Percentiles rank a stretch among this genome's conserved stretches.
phyloP scores from a whole-genome alignment of 2,888 invertebrate genomes.

The Abscondita cerata region DNA sequence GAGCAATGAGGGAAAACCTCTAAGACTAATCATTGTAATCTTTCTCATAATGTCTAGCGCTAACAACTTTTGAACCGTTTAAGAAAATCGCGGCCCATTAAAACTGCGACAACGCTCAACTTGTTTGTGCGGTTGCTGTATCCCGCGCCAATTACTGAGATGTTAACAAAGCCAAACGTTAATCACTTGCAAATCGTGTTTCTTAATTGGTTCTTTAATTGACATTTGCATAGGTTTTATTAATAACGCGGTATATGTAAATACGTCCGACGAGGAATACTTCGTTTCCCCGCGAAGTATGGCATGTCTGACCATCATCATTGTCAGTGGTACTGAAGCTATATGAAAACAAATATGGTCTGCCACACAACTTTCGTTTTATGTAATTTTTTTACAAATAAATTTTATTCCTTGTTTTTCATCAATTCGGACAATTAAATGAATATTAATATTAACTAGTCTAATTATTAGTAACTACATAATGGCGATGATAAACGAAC shows the following conservation, averaged over 20 bases:
- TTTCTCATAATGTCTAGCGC: conserved; percentile 58
- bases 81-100: conserved; percentile 60
- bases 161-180: conserved; percentile 56
- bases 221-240: conserved; percentile 51
- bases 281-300: too few relatives aligned
- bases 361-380: too few relatives aligned
- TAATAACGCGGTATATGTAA: conserved; percentile 34
- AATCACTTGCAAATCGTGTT: conserved; percentile 54
- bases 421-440: too few relatives aligned
- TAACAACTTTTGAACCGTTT: conserved; percentile 60
- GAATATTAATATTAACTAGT: too few relatives aligned
- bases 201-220: conserved; percentile 58
- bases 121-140: conserved; percentile 50
- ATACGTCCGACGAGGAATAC: too few relatives aligned
- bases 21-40: conserved; percentile 59
- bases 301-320: too few relatives aligned
- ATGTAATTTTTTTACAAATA: too few relatives aligned
- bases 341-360: too few relatives aligned
- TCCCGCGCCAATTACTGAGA: conserved; percentile 48
- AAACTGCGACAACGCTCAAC: conserved; percentile 55
- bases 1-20: conserved; percentile 57
- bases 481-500: too few relatives aligned
- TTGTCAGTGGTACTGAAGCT: too few relatives aligned
- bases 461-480: too few relatives aligned
- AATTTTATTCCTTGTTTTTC: too few relatives aligned